phyloP scores from a whole-genome alignment of 2,888 invertebrate species.

The Drosophila merina region DNA sequence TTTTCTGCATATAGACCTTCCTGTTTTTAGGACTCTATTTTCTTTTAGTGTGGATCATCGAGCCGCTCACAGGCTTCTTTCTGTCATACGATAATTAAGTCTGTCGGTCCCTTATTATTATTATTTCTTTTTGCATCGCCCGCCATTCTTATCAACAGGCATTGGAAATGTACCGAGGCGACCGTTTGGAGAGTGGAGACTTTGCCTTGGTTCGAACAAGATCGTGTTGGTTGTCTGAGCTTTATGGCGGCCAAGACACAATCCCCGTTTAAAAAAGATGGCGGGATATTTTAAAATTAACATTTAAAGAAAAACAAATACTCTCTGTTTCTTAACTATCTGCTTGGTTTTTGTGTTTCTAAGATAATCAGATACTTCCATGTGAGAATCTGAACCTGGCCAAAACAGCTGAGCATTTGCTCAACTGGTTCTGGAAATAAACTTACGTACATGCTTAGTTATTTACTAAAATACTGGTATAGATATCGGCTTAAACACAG shows the following conservation, averaged over 20 bases:
- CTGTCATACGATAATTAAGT: constrained; percentile 48
- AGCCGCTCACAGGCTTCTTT: constrained; percentile 21
- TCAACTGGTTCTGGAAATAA: constrained; percentile 8
- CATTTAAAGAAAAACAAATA: too few species aligned
- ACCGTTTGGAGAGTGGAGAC: constrained; percentile 25
- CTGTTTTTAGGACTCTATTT: background rate
- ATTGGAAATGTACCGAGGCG: constrained; percentile 54
- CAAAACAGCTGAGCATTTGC: constrained; percentile 6
- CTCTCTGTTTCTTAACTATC: too few species aligned
- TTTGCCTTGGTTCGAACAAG: constrained; percentile 22
- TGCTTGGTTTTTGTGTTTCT: too few species aligned
- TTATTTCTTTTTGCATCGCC: constrained; percentile 46
- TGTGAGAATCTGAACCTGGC: background rate
- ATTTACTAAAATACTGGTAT: constrained; percentile 1
- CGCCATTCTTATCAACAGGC: constrained; percentile 49
- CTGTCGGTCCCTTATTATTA: constrained; percentile 29
- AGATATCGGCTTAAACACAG: constrained; percentile 1
- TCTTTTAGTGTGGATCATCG: constrained; percentile 26
- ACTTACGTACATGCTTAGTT: constrained; percentile 2
- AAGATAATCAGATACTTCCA: too few species aligned
- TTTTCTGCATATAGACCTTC: background rate
- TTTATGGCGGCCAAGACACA: background rate
- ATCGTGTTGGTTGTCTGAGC: constrained; percentile 7
- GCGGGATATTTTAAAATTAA: background rate
- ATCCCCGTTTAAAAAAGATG: background rate